Evolutionary conservation across 2,888 invertebrate genomes (phyloP), one percentile per base, ranked within the genome.

Genomic region (Endotricha flammealis): DNA sequence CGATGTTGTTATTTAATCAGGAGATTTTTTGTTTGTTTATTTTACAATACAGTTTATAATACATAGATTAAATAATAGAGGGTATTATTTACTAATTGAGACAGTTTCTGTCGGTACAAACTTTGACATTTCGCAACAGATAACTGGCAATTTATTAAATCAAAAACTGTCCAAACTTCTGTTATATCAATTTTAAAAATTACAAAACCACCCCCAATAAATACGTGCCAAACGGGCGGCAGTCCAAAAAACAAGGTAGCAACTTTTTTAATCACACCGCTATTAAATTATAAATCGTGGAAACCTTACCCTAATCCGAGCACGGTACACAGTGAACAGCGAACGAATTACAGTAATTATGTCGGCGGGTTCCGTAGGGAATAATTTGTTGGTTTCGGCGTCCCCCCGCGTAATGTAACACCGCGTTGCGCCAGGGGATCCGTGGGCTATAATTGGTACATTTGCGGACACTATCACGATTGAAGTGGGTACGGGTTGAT

Each of bases 301-400:
- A 20, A 42, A 40, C 42, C 40, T 35, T 44, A 40, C 46, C 46
- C 43, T 46, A 40, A 44, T 42, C 43, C 34, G 35, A 38, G 28
- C 34, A 23, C 35, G 55, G 48, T 35, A 43, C 44, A 48, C 58
- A 59, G 68, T 59, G 63, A 64, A 69, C 67, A 62, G 64, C 60
- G 56, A 71, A 72, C 74, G 73, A 77, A 80, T 78, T 79, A 73
- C 72, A 54, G 75, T 76, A 74, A 81, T 79, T 72, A 33, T 33
- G 32, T 66, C 60, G 57, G 64, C 52, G 46, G 59, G 57, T 25
- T 61, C 80, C 68, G 55, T 52, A 33, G 75, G 70, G 74, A 56
- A 65, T 71, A 72, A 76, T 76, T 75, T 75, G 75, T 63, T 51
- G 58, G 54, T 50, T 55, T 49, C 41, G 63, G 57, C 62, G n/a